Conservation (phyloP, 2,888 invertebrate species). For the Drepanosiphum platanoidis region DNA sequence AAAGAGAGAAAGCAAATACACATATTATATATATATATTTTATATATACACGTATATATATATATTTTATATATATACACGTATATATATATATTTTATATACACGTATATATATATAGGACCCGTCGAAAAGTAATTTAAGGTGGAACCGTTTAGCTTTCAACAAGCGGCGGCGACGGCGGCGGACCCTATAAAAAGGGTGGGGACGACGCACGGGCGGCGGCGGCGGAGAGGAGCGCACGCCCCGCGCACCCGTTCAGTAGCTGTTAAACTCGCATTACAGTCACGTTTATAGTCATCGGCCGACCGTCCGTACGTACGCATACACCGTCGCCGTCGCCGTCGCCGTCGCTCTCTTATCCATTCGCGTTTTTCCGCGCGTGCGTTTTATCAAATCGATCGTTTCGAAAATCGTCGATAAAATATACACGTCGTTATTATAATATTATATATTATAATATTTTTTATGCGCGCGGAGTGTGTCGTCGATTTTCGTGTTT, state of each 20-base stretch:
- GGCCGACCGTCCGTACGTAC: constrained; percentile 49
- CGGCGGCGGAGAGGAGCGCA: constrained; percentile 46
- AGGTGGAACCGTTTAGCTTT: constrained; percentile 61
- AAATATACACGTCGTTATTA: no score
- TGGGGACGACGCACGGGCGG: constrained; percentile 40
- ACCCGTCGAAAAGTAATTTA: constrained; percentile 61
- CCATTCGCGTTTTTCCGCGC: background rate
- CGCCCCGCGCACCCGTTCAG: constrained; percentile 62
- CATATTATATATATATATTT: background rate
- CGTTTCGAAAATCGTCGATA: no score
- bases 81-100: background rate
- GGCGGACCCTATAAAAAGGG: constrained; percentile 49
- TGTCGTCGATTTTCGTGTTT: no score
- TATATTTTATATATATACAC: background rate
- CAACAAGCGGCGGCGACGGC: constrained; percentile 42
- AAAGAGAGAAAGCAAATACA: background rate
- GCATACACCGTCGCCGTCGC: background rate
- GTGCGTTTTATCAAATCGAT: no score
- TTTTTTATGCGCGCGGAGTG: no score
- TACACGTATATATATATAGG: background rate
- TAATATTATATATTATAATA: no score
- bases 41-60: background rate
- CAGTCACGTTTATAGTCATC: constrained; percentile 61
- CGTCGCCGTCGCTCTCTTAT: background rate
- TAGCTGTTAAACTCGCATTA: constrained; percentile 62